Base-by-base conservation (phyloP, 1,140 invertebrate genomes). In the Akabosia matsudoensis region DNA sequence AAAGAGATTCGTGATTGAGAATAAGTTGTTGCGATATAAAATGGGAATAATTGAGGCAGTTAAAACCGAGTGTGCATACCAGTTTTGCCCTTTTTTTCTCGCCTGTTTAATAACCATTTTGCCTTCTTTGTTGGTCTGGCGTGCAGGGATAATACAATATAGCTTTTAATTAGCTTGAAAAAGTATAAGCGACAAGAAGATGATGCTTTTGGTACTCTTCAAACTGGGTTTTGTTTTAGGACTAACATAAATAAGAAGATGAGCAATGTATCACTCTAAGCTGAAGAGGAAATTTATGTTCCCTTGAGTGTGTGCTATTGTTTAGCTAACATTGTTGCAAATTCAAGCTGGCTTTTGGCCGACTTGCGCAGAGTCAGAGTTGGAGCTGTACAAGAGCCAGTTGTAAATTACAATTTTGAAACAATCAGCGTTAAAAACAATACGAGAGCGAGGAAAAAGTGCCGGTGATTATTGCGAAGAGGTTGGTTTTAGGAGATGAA, bases 31-130 rank as follows among this genome's bases (percentile, higher is more conserved):
- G 37, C 18, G 18, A 18, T 45, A n/a, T n/a, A n/a, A n/a, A 45
- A 45, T 45, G 7, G 18, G 7, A 45, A 45, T 45, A 45, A 45
- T 45, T n/a, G n/a, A n/a, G 18, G 37, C 37, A 7, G 18, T 45
- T 10, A 45, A 45, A 45, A 45, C n/a, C n/a, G 37, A 45, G 37
- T 18, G 37, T 45, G 37, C 37, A 45, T 45, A 56, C 54, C 54
- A 13, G 54, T 56, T 45, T 45, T 56, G 54, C 54, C 54, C 54
- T 56, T 56, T 56, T 45, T 56, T 56, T 56, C 54, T 56, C 54
- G 54, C 54, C 54, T 56, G 7, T 56, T 56, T 56, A 56, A 56
- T 56, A 56, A 45, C 37, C 37, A 45, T 56, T 22, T 56, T 56
- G 13, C 54, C 54, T 3, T 56, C 54, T 56, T 56, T 56, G 10